Conservation (phyloP, 2,113 vertebrate species). For the Tamias sibiricus region DNA sequence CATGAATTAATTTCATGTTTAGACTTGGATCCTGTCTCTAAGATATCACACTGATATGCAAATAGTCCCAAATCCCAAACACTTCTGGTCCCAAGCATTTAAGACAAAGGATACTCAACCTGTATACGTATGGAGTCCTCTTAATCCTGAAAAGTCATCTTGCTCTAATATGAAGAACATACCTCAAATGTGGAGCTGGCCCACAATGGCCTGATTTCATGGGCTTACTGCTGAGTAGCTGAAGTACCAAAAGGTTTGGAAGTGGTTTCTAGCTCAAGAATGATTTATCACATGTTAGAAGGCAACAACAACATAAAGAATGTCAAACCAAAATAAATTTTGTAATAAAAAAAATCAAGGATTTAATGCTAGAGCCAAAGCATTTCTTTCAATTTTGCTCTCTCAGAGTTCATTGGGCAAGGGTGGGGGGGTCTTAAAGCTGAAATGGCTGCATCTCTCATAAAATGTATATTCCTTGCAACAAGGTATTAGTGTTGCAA, state of each 20-base stretch:
- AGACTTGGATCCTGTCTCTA: neutral
- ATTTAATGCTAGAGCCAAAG: conserved; percentile 39
- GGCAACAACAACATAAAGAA: conserved; percentile 65
- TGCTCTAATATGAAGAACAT: neutral
- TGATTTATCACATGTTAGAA: conserved; percentile 68
- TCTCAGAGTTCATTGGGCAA: neutral
- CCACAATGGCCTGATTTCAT: conserved; percentile 29
- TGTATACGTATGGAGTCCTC: neutral
- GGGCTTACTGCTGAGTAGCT: conserved; percentile 11
- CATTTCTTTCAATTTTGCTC: conserved; percentile 52
- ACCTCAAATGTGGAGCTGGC: neutral
- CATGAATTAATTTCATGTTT: neutral
- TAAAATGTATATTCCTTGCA: conserved; percentile 2
- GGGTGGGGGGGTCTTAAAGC: conserved; percentile 7
- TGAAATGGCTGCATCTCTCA: neutral
- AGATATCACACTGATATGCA: neutral
- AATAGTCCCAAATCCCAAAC: neutral
- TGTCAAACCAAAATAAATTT: conserved; percentile 73
- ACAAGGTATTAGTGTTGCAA: neutral
- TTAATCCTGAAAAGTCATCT: conserved; percentile 30
- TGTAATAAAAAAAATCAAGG: conserved; percentile 35
- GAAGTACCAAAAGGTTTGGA: conserved; percentile 37
- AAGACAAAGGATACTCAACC: neutral
- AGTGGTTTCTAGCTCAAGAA: conserved; percentile 56
- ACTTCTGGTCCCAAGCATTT: neutral